Conservation (phyloP, 1,140 invertebrate species). For the Cotesia typhae region DNA sequence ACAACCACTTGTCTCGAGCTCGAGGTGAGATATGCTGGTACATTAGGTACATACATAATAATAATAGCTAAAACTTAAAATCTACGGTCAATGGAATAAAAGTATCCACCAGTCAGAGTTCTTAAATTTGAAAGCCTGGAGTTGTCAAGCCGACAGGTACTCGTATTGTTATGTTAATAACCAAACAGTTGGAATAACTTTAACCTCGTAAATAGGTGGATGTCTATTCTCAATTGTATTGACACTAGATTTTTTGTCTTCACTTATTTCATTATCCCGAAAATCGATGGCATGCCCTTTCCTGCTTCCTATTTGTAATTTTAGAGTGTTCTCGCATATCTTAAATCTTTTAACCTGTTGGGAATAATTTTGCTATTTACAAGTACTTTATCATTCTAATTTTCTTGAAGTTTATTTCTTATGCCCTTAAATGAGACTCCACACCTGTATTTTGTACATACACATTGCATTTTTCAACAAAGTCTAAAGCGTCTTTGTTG, state of each 20-base stretch:
- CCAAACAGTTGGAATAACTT: slow-evolving; percentile 47
- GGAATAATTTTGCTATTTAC: not conserved
- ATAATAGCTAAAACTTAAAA: no score
- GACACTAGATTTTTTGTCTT: slow-evolving; percentile 52
- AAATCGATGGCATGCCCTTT: not conserved
- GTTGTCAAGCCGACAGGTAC: slow-evolving; percentile 49
- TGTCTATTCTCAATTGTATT: slow-evolving; percentile 42
- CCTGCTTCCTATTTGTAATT: not conserved
- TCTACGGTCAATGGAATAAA: no score
- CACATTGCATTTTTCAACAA: no score
- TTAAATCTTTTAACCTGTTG: no score
- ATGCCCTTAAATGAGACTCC: no score
- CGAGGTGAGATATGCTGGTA: no score
- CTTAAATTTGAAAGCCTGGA: not conserved
- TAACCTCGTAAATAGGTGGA: slow-evolving; percentile 48
- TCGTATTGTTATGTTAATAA: slow-evolving; percentile 61
- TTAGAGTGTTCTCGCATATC: not conserved
- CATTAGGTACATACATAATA: no score
- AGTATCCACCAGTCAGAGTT: not conserved
- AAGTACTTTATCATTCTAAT: not conserved
- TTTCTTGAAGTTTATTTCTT: no score
- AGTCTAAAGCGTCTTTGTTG: no score
- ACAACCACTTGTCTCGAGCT: no score
- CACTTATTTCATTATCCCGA: no score
- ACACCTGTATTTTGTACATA: no score